Percentiles rank a stretch among this genome's conserved stretches.
Evolutionary conservation across 2,797 vertebrate genomes (phyloP).

Genomic region (Acanthis flammea): DNA sequence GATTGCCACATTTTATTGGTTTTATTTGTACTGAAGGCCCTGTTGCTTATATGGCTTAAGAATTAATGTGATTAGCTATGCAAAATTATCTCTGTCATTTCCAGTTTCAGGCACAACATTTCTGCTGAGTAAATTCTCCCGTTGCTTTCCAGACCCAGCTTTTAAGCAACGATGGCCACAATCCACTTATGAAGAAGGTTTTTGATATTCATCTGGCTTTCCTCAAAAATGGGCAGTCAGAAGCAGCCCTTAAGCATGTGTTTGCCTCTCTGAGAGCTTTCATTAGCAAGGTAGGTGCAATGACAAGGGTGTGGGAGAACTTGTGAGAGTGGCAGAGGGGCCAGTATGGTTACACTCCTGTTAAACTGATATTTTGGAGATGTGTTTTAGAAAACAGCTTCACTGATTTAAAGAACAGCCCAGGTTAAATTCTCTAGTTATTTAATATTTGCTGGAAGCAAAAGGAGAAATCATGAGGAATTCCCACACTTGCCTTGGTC

Average conservation of each 20-base stretch:
- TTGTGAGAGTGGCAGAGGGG: not conserved
- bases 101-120: not conserved
- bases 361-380: not conserved
- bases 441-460: not conserved
- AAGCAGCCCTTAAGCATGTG: constrained; percentile 87
- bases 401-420: not conserved
- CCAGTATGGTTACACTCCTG: not conserved
- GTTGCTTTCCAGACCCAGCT: constrained; percentile 85
- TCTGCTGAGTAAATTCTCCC: not conserved
- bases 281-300: constrained; percentile 87
- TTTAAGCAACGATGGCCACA: constrained; percentile 90
- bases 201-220: constrained; percentile 94
- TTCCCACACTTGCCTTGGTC: not conserved
- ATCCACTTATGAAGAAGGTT: constrained; percentile 93
- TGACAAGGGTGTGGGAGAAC: not conserved
- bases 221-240: constrained; percentile 90
- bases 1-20: not conserved
- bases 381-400: not conserved
- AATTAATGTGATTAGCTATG: not conserved
- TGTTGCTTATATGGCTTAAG: not conserved
- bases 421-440: not conserved
- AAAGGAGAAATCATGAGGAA: not conserved
- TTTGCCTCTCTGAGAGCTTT: constrained; percentile 91
- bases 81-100: not conserved
- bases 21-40: not conserved